These are phyloP conservation scores for Lichenostomus cassidix DNA, from an alignment of 2,113 vertebrate species.

Conservation along the genomic window DNA sequence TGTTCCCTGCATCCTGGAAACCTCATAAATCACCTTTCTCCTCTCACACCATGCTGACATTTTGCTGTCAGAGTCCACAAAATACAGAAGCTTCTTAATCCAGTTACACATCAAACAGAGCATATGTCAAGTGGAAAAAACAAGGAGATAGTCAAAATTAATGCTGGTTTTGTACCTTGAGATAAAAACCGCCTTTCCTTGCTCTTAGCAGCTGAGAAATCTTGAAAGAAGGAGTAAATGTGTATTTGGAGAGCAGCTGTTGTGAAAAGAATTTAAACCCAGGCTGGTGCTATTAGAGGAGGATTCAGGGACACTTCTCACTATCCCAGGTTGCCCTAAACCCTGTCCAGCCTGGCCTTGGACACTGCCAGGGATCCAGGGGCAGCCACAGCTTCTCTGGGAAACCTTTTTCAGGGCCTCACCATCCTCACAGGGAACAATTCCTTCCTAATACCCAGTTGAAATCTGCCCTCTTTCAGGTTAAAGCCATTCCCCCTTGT, in stretches of 20 bases:
- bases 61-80: background rate
- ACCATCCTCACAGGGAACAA: fast-evolving
- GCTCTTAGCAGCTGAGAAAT: background rate
- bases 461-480: fast-evolving
- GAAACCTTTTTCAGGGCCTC: fast-evolving
- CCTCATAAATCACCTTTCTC: background rate
- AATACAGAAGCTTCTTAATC: background rate
- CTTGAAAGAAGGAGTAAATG: background rate
- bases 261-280: background rate
- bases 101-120: background rate
- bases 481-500: background rate
- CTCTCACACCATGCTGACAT: background rate
- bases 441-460: background rate
- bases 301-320: background rate
- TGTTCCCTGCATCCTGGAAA: background rate
- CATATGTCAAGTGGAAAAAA: background rate
- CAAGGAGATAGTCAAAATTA: background rate
- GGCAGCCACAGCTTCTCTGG: background rate
- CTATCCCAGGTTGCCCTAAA: background rate
- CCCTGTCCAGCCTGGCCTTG: fast-evolving
- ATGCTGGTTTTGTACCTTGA: background rate
- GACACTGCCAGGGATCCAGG: background rate
- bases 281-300: background rate
- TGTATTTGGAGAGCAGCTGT: background rate
- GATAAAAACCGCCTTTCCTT: background rate